These are phyloP conservation scores for Proales similis DNA, from an alignment of 1,140 invertebrate species.

Conservation along the genomic window DNA sequence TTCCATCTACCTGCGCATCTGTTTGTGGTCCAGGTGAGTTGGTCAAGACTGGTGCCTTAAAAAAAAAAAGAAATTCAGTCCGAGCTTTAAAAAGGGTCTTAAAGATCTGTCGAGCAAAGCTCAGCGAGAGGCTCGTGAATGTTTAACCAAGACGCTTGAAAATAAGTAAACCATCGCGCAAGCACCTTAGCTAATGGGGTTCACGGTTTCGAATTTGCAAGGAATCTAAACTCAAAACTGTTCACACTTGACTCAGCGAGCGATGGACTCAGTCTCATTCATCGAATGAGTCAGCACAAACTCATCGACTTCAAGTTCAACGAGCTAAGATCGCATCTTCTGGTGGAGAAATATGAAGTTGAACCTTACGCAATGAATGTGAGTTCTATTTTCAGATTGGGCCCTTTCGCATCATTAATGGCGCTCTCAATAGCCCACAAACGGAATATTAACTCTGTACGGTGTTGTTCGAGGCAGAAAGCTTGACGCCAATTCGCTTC, in stretches of 20 bases:
- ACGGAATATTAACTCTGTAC: conserved; percentile 70
- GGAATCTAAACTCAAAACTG: conserved; percentile 72
- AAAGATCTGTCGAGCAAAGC: conserved; percentile 51
- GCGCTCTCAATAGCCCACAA: conserved; percentile 40
- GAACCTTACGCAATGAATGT: conserved; percentile 53
- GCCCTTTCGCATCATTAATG: neutral
- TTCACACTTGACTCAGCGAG: conserved; percentile 64
- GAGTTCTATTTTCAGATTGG: conserved; percentile 1
- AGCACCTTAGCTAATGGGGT: neutral
- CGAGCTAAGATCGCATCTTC: conserved; percentile 68
- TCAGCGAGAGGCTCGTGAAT: conserved; percentile 65
- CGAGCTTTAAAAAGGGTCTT: neutral
- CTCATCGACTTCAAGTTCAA: conserved; percentile 64
- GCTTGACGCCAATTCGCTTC: conserved; percentile 71
- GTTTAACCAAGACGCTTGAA: conserved; percentile 65
- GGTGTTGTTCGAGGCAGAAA: conserved; percentile 72
- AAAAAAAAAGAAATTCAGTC: neutral
- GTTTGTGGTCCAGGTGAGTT: conserved; percentile 4
- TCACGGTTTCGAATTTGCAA: conserved; percentile 35
- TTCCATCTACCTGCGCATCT: conserved; percentile 6
- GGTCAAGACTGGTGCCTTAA: neutral
- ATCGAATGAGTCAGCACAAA: conserved; percentile 73
- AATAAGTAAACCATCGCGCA: conserved; percentile 57
- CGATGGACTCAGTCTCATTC: conserved; percentile 70
- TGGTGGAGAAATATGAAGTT: conserved; percentile 71